A percentile compares a stretch with the other conserved stretches of the same genome.
Conservation (phyloP, 1,140 invertebrate species). For the Zeugodacus cucurbitae region DNA sequence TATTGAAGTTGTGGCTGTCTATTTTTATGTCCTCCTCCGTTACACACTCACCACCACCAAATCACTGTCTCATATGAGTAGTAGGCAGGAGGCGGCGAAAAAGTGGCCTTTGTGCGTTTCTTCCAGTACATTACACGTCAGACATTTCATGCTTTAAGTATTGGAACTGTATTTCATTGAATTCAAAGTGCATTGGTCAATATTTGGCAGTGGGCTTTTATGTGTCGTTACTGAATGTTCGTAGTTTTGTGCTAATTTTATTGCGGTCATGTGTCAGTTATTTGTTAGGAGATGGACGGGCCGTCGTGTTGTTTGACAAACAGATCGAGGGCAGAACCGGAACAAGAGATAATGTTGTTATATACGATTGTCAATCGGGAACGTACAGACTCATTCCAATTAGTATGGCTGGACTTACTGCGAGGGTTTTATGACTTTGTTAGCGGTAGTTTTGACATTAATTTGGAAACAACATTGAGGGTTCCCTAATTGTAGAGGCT, state of each 20-base stretch:
- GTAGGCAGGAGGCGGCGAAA: neutral
- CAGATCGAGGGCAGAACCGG: neutral
- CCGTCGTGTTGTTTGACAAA: neutral
- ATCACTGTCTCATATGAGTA: neutral
- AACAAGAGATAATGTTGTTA: neutral
- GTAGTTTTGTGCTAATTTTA: slow-evolving; percentile 9
- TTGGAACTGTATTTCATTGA: neutral
- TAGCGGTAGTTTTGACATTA: too few species aligned
- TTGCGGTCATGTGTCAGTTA: neutral
- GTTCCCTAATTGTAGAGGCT: too few species aligned
- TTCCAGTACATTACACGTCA: neutral
- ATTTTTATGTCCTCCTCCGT: neutral
- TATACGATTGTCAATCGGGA: neutral
- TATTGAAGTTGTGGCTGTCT: neutral
- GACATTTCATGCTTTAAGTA: neutral
- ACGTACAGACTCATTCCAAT: too few species aligned
- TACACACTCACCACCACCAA: too few species aligned
- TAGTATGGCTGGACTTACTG: too few species aligned
- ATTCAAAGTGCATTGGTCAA: neutral
- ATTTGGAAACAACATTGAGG: too few species aligned
- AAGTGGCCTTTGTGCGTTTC: neutral
- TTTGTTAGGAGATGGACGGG: neutral
- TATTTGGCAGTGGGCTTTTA: neutral
- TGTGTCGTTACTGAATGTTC: neutral
- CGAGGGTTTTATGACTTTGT: too few species aligned